These are phyloP conservation scores for Pentamera pediparva DNA, from an alignment of 53 echinoderm and acorn worm species.

Conservation along the genomic window DNA sequence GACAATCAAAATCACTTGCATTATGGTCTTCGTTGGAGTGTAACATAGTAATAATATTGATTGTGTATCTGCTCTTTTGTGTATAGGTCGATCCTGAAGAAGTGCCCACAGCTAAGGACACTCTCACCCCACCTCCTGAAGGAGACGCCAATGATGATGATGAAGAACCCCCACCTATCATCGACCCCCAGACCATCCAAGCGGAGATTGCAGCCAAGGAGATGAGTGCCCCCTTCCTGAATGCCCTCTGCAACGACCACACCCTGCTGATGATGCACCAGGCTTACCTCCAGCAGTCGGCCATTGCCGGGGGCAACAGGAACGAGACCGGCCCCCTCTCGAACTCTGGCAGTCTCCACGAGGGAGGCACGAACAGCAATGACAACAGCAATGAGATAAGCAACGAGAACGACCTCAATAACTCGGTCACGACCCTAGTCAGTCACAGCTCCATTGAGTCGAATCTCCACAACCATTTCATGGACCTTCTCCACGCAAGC, in stretches of 20 bases:
- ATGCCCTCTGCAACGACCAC: conserved; percentile 88
- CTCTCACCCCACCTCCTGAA: too few relatives aligned
- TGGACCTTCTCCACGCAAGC: conserved; percentile 47
- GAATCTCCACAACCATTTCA: conserved; percentile 68
- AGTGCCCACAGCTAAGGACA: too few relatives aligned
- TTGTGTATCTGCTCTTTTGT: too few relatives aligned
- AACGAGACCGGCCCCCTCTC: conserved; percentile 51
- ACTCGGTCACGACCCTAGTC: conserved; percentile 76
- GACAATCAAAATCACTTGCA: too few relatives aligned
- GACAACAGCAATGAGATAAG: conserved; percentile 51
- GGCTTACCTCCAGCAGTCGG: conserved; percentile 30
- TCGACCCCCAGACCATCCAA: conserved; percentile 75
- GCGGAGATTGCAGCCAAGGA: conserved; percentile 88
- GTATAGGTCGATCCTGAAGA: too few relatives aligned
- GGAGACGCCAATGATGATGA: too few relatives aligned
- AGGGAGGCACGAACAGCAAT: conserved; percentile 48
- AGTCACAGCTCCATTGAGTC: conserved; percentile 98
- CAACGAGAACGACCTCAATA: conserved; percentile 77
- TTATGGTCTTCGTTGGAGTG: too few relatives aligned
- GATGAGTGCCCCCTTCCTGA: conserved; percentile 79
- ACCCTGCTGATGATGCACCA: conserved; percentile 87
- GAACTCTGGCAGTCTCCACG: conserved; percentile 71
- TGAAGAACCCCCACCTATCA: too few relatives aligned
- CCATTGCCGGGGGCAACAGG: conserved; percentile 27
- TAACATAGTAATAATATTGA: too few relatives aligned